Percentiles rank a stretch among this genome's conserved stretches.
Conservation (phyloP, 2,888 invertebrate genomes). For the Campaea margaritaria region DNA sequence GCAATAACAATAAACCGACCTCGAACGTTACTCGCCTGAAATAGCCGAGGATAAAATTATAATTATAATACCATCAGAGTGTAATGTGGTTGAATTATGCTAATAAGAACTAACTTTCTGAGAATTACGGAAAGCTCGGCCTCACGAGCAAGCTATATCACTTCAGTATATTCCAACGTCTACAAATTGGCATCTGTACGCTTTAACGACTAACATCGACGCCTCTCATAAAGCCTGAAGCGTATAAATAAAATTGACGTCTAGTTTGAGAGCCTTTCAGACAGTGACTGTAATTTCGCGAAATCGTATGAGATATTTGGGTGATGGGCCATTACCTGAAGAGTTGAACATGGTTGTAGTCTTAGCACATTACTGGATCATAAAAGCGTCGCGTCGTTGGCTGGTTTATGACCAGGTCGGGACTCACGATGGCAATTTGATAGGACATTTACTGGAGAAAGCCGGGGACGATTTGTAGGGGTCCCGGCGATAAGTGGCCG, state of each 20-base stretch:
- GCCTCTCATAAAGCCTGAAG: conserved; percentile 49
- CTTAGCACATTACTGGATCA: conserved; percentile 71
- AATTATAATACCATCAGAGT: conserved; percentile 53
- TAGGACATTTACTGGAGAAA: conserved; percentile 75
- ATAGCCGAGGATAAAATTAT: conserved; percentile 44
- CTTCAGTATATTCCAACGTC: conserved; percentile 48
- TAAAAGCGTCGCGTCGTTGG: conserved; percentile 69
- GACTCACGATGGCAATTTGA: conserved; percentile 81
- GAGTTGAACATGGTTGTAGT: conserved; percentile 42
- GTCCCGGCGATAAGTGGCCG: conserved; percentile 66
- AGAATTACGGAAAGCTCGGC: conserved; percentile 46
- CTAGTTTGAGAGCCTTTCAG: conserved; percentile 50
- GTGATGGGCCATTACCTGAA: conserved; percentile 18
- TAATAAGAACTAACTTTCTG: conserved; percentile 52
- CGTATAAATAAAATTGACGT: conserved; percentile 56
- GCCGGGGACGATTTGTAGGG: conserved; percentile 69
- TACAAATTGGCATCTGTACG: conserved; percentile 55
- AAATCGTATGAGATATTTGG: conserved; percentile 39
- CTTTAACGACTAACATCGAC: conserved; percentile 53
- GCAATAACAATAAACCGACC: conserved; percentile 26
- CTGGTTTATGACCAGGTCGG: conserved; percentile 74
- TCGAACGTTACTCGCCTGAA: conserved; percentile 22
- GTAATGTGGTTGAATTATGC: conserved; percentile 49
- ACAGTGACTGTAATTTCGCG: conserved; percentile 35
- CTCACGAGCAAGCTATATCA: conserved; percentile 47